phyloP scores from a whole-genome alignment of 1,140 invertebrate genomes.

The Streblospio benedicti region DNA sequence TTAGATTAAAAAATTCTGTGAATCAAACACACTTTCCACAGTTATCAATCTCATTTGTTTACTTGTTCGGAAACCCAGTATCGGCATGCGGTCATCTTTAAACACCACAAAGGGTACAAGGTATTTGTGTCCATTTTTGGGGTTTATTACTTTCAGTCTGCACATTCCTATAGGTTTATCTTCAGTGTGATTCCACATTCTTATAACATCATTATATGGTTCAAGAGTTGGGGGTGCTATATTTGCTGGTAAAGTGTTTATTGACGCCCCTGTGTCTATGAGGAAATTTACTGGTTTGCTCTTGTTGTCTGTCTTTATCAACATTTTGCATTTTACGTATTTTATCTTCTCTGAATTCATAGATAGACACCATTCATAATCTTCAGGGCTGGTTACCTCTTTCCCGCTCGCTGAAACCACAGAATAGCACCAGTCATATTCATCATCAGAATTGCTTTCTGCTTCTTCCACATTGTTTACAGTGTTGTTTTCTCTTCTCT shows the following conservation, averaged over 20 bases:
- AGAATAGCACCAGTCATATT: no score
- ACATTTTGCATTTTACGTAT: background rate
- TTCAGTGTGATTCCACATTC: background rate
- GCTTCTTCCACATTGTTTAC: no score
- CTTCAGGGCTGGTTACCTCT: no score
- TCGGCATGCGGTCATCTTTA: background rate
- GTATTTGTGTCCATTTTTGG: no score
- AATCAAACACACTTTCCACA: no score
- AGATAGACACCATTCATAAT: background rate
- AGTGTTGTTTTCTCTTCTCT: no score
- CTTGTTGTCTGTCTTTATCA: no score
- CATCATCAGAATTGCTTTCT: no score
- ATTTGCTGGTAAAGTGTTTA: background rate
- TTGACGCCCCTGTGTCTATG: background rate
- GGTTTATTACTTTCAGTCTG: background rate
- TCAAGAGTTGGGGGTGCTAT: background rate
- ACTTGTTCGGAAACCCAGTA: background rate
- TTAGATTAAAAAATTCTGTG: no score
- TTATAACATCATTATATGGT: background rate
- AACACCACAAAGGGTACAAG: background rate
- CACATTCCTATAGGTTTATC: background rate
- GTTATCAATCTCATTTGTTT: background rate
- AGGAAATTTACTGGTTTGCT: background rate
- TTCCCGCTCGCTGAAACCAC: no score
- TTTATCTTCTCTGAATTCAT: background rate